Conservation (phyloP, 1,140 invertebrate genomes). For the Bombus cullumanus region DNA sequence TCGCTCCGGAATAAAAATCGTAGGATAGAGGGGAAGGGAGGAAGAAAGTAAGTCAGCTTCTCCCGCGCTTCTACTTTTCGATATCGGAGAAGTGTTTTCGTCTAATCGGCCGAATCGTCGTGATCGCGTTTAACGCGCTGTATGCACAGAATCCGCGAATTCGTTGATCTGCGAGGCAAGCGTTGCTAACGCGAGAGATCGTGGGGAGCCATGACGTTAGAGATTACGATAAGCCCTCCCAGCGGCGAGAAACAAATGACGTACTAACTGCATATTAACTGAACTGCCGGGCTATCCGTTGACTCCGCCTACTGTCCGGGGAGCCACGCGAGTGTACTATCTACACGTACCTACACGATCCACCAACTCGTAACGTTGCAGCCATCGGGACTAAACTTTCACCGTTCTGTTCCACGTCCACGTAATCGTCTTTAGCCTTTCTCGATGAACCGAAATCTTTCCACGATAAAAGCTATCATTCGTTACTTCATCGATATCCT, state of each 20-base stretch:
- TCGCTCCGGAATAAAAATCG: neutral
- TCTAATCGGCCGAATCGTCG: no score
- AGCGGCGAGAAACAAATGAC: constrained; percentile 70
- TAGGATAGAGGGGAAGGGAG: no score
- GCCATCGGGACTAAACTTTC: constrained; percentile 61
- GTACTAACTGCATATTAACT: constrained; percentile 71
- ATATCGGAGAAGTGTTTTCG: neutral
- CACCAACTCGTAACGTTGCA: constrained; percentile 13
- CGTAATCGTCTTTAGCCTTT: constrained; percentile 67
- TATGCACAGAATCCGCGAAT: neutral
- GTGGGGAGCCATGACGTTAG: constrained; percentile 50
- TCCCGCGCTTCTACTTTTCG: neutral
- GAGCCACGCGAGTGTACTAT: constrained; percentile 25
- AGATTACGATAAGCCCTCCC: constrained; percentile 69
- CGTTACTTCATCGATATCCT: neutral
- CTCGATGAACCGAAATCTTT: constrained; percentile 65
- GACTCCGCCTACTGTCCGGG: constrained; percentile 48
- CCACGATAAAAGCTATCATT: constrained; percentile 37
- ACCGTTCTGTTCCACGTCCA: constrained; percentile 13
- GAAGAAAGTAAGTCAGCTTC: no score
- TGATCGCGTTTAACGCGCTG: neutral
- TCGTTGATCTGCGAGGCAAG: neutral
- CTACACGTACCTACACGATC: constrained; percentile 27
- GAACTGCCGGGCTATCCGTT: constrained; percentile 52
- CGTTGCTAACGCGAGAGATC: constrained; percentile 52